These are phyloP conservation scores for Calcarius ornatus DNA, from an alignment of 2,113 vertebrate species.

Conservation along the genomic window DNA sequence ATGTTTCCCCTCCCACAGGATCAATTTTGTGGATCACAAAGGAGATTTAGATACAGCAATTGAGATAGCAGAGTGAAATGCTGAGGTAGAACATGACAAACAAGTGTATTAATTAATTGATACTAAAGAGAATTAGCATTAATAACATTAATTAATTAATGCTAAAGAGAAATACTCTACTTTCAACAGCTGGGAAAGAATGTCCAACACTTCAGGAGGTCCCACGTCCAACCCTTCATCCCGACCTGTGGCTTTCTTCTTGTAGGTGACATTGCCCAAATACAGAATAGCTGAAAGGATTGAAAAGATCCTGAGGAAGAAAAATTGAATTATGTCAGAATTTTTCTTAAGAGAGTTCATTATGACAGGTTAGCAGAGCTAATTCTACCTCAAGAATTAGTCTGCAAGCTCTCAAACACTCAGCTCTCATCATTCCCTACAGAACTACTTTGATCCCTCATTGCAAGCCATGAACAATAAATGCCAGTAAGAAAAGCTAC, in stretches of 20 bases:
- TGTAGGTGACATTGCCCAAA: conserved; percentile 93
- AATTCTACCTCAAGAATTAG: background rate
- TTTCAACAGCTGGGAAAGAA: conserved; percentile 92
- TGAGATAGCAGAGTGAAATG: background rate
- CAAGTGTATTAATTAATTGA: background rate
- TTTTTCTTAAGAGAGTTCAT: background rate
- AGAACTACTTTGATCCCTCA: background rate
- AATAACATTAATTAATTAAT: background rate
- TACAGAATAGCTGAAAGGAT: conserved; percentile 95
- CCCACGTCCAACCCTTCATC: conserved; percentile 95
- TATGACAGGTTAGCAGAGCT: background rate
- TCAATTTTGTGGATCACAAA: background rate
- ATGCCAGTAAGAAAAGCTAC: background rate
- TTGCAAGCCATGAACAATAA: background rate
- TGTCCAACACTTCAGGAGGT: conserved; percentile 89
- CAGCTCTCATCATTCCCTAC: background rate
- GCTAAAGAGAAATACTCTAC: conserved; percentile 51
- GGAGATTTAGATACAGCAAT: background rate
- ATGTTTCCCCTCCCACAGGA: background rate
- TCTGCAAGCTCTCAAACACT: background rate
- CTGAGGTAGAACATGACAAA: background rate
- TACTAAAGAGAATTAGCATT: background rate
- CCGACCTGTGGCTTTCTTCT: conserved; percentile 86
- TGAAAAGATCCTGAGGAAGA: conserved; percentile 87
- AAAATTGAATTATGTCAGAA: background rate